Evolutionary conservation across 2,888 invertebrate species (phyloP).

Genomic region (Trichacis sp.): DNA sequence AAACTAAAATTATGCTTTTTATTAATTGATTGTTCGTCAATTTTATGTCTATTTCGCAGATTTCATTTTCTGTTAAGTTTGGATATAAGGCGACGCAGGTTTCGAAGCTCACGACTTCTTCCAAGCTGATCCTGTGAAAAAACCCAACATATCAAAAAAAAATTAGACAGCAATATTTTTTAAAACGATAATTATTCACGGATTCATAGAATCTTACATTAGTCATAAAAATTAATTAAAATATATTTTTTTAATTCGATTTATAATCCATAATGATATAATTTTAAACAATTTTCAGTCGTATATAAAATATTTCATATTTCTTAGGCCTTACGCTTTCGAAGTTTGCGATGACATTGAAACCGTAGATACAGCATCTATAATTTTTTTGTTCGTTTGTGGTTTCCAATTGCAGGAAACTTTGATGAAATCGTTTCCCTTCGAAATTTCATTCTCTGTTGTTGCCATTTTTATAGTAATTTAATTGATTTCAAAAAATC

Average conservation of each 20-base stretch:
- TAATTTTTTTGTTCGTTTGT: conserved; percentile 49
- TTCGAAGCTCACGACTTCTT: conserved; percentile 61
- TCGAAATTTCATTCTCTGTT: conserved; percentile 6
- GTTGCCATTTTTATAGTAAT: conserved; percentile 8
- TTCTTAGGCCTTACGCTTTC: no score
- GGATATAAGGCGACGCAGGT: conserved; percentile 54
- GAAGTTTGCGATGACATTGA: no score
- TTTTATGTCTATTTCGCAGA: conserved; percentile 60
- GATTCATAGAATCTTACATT: no score
- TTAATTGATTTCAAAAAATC: no score
- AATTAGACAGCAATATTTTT: conserved; percentile 4
- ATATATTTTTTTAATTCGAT: no score
- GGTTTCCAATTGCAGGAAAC: conserved; percentile 56
- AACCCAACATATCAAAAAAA: conserved; percentile 7
- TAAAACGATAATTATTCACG: no score
- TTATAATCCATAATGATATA: no score
- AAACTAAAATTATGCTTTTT: conserved; percentile 62
- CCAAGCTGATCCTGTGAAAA: conserved; percentile 58
- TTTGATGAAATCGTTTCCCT: conserved; percentile 33
- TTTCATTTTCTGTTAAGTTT: conserved; percentile 42
- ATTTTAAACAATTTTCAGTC: no score
- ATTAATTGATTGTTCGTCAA: conserved; percentile 58
- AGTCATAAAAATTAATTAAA: no score
- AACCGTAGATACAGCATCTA: conserved; percentile 50
- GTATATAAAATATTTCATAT: no score